Evolutionary conservation across 2,797 vertebrate species (phyloP).

Genomic region (Silurus aristotelis): DNA sequence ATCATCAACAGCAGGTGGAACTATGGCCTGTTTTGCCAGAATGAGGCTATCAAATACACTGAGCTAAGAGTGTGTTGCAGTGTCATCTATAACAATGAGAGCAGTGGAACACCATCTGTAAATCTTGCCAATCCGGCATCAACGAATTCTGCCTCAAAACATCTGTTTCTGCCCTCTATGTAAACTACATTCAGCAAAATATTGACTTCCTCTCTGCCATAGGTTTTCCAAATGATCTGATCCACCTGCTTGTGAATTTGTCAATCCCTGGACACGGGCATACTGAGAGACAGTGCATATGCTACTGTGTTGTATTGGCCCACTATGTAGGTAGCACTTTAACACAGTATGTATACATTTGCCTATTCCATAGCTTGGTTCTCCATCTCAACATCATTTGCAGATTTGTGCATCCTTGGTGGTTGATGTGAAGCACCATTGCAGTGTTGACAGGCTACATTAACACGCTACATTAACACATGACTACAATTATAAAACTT

Average conservation of each 20-base stretch:
- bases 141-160: background rate
- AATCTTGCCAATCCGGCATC: background rate
- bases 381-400: background rate
- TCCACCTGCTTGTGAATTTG: conserved; percentile 10
- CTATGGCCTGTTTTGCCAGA: background rate
- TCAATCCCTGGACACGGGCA: background rate
- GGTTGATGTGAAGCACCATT: background rate
- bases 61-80: background rate
- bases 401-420: too few relatives aligned
- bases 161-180: background rate
- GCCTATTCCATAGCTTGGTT: background rate
- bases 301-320: background rate
- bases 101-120: background rate
- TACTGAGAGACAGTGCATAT: background rate
- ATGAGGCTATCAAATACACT: background rate
- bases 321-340: background rate
- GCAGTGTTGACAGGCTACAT: background rate
- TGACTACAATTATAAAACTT: too few relatives aligned
- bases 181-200: background rate
- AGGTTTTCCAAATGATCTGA: background rate
- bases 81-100: background rate
- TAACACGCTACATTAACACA: background rate
- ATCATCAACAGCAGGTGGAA: background rate
- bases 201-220: background rate
- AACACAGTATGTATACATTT: background rate